These are phyloP conservation scores for Labia minor DNA, from an alignment of 2,888 invertebrate species.

Conservation along the genomic window DNA sequence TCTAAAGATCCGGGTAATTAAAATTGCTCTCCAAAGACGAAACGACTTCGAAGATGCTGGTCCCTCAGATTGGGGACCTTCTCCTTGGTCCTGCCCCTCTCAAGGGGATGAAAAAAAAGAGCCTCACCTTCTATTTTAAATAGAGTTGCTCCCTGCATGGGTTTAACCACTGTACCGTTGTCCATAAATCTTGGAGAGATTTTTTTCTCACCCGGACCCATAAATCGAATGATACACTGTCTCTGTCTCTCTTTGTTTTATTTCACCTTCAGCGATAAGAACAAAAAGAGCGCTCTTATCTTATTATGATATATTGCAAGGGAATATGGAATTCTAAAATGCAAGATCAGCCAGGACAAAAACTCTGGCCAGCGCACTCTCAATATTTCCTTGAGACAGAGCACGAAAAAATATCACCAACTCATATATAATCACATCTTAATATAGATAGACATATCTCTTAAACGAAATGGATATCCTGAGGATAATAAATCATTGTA, in stretches of 20 bases:
- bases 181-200: slow-evolving; percentile 15
- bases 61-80: slow-evolving; percentile 38
- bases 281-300: neutral
- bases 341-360: neutral
- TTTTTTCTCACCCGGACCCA: neutral
- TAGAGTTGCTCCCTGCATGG: slow-evolving; percentile 28
- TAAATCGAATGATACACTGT: slow-evolving; percentile 3
- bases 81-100: neutral
- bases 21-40: slow-evolving; percentile 26
- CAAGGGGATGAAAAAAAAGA: neutral
- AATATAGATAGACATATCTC: too few species aligned
- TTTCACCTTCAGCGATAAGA: slow-evolving; percentile 2
- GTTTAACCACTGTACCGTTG: slow-evolving; percentile 30
- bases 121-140: slow-evolving; percentile 15
- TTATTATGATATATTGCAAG: neutral
- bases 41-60: slow-evolving; percentile 48
- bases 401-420: too few species aligned
- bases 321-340: neutral
- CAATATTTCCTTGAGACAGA: too few species aligned
- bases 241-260: neutral
- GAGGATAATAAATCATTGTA: too few species aligned
- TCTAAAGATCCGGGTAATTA: slow-evolving; percentile 34
- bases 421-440: too few species aligned
- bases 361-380: too few species aligned
- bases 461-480: too few species aligned